Percentiles rank a stretch among this genome's conserved stretches.
Evolutionary conservation across 1,140 invertebrate species (phyloP).

Genomic region (Pseudomyrmex flavicornis): DNA sequence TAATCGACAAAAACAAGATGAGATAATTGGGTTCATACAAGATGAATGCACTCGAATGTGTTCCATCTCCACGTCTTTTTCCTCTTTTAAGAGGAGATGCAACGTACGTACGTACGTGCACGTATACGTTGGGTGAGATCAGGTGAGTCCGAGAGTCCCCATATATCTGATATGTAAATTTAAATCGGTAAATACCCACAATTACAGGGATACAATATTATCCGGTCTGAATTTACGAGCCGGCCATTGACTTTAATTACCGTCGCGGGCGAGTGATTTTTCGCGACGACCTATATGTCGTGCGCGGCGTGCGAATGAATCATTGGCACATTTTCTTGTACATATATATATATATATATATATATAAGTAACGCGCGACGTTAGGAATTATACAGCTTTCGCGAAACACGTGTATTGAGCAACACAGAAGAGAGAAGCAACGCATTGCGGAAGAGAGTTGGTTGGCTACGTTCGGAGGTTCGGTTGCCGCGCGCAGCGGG

Average conservation of each 20-base stretch:
- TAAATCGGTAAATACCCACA: neutral
- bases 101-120: no score
- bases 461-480: neutral
- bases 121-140: no score
- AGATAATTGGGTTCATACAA: conserved; percentile 31
- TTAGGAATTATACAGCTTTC: conserved; percentile 66
- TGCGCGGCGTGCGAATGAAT: conserved; percentile 50
- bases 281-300: conserved; percentile 1
- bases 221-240: conserved; percentile 18
- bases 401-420: conserved; percentile 45
- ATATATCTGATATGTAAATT: neutral
- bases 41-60: no score
- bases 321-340: conserved; percentile 58
- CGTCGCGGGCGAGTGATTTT: conserved; percentile 14
- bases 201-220: conserved; percentile 3
- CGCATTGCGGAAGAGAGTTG: conserved; percentile 8
- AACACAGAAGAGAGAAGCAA: conserved; percentile 20
- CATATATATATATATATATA: no score
- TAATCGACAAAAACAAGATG: conserved; percentile 29
- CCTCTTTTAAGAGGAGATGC: neutral
- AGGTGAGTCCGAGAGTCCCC: no score
- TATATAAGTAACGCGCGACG: neutral
- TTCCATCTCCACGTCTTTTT: neutral
- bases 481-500: neutral
- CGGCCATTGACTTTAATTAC: conserved; percentile 49